These are phyloP conservation scores for Okamejei kenojei DNA, from an alignment of 2,797 vertebrate species.

Conservation along the genomic window DNA sequence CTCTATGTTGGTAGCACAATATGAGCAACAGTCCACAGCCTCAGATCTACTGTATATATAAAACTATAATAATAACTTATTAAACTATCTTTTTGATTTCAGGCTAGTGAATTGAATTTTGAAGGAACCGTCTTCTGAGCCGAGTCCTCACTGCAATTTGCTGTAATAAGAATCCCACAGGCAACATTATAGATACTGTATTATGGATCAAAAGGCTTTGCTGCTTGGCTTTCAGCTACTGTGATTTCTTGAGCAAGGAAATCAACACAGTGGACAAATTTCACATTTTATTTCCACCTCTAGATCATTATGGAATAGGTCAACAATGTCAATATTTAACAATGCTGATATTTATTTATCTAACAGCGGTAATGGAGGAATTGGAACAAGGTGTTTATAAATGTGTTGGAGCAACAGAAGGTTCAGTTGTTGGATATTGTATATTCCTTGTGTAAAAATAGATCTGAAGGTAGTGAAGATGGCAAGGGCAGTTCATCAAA, in stretches of 20 bases:
- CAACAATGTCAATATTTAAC: not conserved
- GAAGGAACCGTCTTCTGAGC: not conserved
- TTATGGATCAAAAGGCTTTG: not conserved
- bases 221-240: not conserved
- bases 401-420: not conserved
- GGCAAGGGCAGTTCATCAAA: not conserved
- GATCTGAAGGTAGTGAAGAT: not conserved
- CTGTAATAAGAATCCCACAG: conserved; percentile 7
- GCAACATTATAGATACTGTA: not conserved
- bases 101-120: not conserved
- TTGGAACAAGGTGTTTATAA: not conserved
- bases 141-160: not conserved
- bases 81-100: not conserved
- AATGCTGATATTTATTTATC: not conserved
- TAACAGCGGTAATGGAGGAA: not conserved
- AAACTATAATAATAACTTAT: not conserved
- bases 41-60: not conserved
- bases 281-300: not conserved
- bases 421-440: not conserved
- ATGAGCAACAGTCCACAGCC: not conserved
- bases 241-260: not conserved
- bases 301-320: not conserved
- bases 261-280: not conserved
- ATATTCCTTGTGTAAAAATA: not conserved
- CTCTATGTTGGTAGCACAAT: not conserved